These are phyloP conservation scores for Torymus aiolomorphi DNA, from an alignment of 2,888 invertebrate species.

Conservation along the genomic window DNA sequence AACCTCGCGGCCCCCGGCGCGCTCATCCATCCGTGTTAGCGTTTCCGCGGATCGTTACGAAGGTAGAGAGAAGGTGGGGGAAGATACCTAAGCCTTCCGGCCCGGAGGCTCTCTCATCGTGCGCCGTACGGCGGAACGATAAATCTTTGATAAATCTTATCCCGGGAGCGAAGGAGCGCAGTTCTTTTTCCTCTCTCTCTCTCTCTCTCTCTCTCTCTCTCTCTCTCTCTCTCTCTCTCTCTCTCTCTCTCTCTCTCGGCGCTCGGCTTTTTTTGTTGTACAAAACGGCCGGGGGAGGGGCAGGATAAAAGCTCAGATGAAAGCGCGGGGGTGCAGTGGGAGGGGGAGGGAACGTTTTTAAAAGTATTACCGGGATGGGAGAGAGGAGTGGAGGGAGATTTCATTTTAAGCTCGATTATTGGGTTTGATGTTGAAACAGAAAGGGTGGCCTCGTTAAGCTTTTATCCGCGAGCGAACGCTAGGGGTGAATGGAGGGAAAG, in stretches of 20 bases:
- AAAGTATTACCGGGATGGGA: constrained; percentile 18
- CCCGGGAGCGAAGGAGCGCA: background rate
- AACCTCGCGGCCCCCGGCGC: background rate
- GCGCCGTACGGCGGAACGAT: constrained; percentile 33
- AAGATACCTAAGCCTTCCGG: constrained; percentile 15
- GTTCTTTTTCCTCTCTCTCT: constrained; percentile 15
- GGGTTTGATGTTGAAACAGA: constrained; percentile 33
- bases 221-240: no score
- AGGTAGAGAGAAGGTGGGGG: no score
- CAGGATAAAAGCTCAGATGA: constrained; percentile 6
- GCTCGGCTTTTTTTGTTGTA: background rate
- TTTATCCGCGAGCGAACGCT: background rate
- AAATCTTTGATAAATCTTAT: constrained; percentile 58
- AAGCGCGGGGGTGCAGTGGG: background rate
- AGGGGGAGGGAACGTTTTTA: constrained; percentile 8
- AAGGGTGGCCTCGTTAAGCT: constrained; percentile 10
- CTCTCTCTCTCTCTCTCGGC: no score
- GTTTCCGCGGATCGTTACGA: constrained; percentile 40
- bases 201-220: no score
- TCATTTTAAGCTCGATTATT: constrained; percentile 44
- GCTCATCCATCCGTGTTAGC: constrained; percentile 47
- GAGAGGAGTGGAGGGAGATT: background rate
- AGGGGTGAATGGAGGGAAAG: constrained; percentile 34
- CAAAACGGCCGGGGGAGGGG: background rate
- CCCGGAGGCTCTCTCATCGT: constrained; percentile 26